These are phyloP conservation scores for Hirtodrosophila cameraria DNA, from an alignment of 2,888 invertebrate genomes.

Conservation along the genomic window DNA sequence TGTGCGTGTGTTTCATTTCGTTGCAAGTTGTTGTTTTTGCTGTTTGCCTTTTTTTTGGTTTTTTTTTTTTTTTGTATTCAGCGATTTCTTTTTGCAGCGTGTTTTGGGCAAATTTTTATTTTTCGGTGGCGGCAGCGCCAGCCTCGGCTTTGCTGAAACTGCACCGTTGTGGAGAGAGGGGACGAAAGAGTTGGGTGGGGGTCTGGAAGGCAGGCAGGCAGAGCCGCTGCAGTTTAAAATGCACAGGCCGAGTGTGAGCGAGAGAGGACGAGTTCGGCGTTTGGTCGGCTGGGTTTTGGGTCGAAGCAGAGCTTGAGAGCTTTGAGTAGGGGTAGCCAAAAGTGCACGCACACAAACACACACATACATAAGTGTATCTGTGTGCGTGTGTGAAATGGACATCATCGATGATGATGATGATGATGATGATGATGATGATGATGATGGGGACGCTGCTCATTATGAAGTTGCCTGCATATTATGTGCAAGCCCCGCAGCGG, in stretches of 20 bases:
- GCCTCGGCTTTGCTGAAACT: conserved; percentile 41
- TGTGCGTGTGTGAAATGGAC: conserved; percentile 38
- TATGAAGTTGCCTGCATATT: conserved; percentile 71
- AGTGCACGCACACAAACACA: conserved; percentile 34
- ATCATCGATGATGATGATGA: conserved; percentile 13
- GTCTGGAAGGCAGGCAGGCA: conserved; percentile 20
- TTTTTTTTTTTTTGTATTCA: conserved; percentile 28
- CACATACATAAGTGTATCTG: neutral
- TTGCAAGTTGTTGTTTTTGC: conserved; percentile 29
- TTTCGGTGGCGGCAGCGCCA: conserved; percentile 64
- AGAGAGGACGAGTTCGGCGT: conserved; percentile 17
- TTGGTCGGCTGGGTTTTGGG: conserved; percentile 20
- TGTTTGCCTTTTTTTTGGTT: conserved; percentile 49
- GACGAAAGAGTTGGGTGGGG: neutral
- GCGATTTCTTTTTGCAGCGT: conserved; percentile 55
- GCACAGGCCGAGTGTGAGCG: conserved; percentile 16
- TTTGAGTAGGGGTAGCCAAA: conserved; percentile 73
- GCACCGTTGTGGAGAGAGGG: conserved; percentile 2
- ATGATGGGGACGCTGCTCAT: conserved; percentile 49
- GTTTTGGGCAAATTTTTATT: conserved; percentile 81
- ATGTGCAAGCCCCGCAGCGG: conserved; percentile 72
- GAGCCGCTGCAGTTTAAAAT: conserved; percentile 35
- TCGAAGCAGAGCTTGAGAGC: conserved; percentile 61
- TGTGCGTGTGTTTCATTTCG: conserved; percentile 30
- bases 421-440: conserved; percentile 36